These are phyloP conservation scores for Drosophila tropicalis DNA, from an alignment of 1,140 invertebrate species.

Conservation along the genomic window DNA sequence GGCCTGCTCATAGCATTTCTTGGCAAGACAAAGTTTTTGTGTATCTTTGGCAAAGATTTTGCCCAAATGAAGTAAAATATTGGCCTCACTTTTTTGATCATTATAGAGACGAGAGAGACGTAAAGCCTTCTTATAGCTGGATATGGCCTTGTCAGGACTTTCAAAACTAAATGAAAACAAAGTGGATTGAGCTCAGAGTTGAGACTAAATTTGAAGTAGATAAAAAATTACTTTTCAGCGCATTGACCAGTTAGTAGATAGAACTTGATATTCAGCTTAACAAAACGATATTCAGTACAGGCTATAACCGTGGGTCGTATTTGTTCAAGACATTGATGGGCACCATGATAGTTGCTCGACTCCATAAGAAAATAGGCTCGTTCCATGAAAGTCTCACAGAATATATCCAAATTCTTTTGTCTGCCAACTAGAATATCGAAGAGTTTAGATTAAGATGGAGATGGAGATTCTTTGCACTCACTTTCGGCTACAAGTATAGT, in stretches of 20 bases:
- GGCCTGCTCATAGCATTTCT: conserved; percentile 69
- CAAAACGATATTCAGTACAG: conserved; percentile 55
- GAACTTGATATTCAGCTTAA: conserved; percentile 69
- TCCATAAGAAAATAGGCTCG: conserved; percentile 66
- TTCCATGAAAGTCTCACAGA: conserved; percentile 66
- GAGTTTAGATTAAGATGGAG: not conserved
- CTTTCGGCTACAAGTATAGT: conserved; percentile 63
- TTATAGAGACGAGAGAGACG: conserved; percentile 50
- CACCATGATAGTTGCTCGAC: conserved; percentile 46
- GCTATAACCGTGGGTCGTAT: conserved; percentile 54
- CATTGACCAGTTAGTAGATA: conserved; percentile 61
- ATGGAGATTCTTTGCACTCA: conserved; percentile 26
- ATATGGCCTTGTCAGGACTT: conserved; percentile 49
- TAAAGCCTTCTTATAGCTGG: conserved; percentile 55
- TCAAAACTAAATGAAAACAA: conserved; percentile 39
- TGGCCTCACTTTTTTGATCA: conserved; percentile 47
- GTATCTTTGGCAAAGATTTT: conserved; percentile 67
- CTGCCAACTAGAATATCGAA: conserved; percentile 48
- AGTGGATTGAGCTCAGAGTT: no score
- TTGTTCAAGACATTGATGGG: conserved; percentile 64
- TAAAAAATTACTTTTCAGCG: conserved; percentile 49
- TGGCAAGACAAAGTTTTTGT: conserved; percentile 50
- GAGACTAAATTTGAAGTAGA: not conserved
- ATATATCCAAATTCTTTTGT: conserved; percentile 66
- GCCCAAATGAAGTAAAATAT: conserved; percentile 60